These are phyloP conservation scores for Gymnocypris eckloni DNA, from an alignment of 2,797 vertebrate genomes.

Conservation along the genomic window DNA sequence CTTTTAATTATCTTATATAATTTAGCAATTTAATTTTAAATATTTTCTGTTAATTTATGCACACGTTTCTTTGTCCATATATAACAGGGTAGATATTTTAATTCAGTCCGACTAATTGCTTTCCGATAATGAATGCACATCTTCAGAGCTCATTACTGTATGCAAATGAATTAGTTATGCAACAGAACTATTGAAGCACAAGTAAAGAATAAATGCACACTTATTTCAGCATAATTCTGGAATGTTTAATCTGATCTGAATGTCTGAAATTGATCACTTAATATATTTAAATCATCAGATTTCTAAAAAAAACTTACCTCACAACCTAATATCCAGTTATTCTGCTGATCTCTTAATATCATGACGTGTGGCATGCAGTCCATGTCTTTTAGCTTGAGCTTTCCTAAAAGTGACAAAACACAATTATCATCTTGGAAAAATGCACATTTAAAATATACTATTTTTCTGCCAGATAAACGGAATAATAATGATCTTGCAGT, in stretches of 20 bases:
- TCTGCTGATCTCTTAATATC: background rate
- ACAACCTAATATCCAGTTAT: background rate
- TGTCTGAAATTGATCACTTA: background rate
- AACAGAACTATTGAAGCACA: background rate
- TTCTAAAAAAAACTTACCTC: background rate
- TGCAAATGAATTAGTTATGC: constrained; percentile 15
- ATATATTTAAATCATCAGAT: background rate
- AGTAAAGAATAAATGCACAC: background rate
- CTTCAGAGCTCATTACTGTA: constrained; percentile 22
- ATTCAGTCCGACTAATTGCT: background rate
- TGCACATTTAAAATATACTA: background rate
- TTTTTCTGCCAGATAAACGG: background rate
- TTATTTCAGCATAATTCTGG: background rate
- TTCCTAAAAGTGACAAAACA: background rate
- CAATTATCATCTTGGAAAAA: background rate
- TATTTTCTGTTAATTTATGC: background rate
- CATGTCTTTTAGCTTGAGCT: background rate
- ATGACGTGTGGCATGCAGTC: background rate
- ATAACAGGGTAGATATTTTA: background rate
- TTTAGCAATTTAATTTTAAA: no score
- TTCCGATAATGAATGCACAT: background rate
- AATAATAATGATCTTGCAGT: background rate
- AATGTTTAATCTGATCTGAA: background rate
- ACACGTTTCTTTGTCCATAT: background rate
- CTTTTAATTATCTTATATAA: background rate